A percentile compares a stretch with the other conserved stretches of the same genome.
These are phyloP conservation scores for Smittia aterrima DNA, from an alignment of 2,888 invertebrate species.

Conservation along the genomic window DNA sequence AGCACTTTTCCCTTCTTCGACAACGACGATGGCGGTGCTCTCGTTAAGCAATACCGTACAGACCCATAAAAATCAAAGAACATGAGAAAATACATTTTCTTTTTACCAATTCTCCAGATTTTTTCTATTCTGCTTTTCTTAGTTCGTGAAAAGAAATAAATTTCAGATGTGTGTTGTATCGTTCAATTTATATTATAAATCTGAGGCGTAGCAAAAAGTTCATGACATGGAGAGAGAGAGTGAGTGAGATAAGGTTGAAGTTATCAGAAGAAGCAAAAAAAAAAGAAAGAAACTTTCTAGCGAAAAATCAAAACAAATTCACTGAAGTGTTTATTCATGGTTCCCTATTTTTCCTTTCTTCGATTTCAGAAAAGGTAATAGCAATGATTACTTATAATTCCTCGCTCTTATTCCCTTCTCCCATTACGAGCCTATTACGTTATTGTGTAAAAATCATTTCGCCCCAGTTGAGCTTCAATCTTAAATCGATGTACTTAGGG, in stretches of 20 bases:
- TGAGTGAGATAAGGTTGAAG: background rate
- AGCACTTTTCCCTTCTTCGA: slow-evolving; percentile 31
- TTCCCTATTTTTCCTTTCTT: background rate
- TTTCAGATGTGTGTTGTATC: slow-evolving; percentile 25
- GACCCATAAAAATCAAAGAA: slow-evolving; percentile 42
- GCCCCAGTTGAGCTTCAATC: slow-evolving; percentile 19
- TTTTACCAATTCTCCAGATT: background rate
- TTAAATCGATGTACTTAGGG: slow-evolving; percentile 14
- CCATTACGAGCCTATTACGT: background rate
- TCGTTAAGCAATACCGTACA: slow-evolving; percentile 39
- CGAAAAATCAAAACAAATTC: slow-evolving; percentile 30
- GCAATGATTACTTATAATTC: slow-evolving; percentile 35
- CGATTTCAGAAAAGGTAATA: background rate
- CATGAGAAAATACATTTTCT: slow-evolving; percentile 26
- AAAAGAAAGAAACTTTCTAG: background rate
- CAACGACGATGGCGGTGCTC: background rate
- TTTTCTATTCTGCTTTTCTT: background rate
- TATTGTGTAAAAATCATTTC: slow-evolving; percentile 29
- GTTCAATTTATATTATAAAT: slow-evolving; percentile 22
- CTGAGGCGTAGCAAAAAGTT: slow-evolving; percentile 13
- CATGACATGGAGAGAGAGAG: slow-evolving; percentile 6
- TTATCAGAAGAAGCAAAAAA: background rate
- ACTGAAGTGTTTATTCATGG: slow-evolving; percentile 18
- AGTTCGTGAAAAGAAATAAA: slow-evolving; percentile 28
- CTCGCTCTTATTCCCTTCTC: background rate